Base-by-base conservation (phyloP, 2,888 invertebrate species). In the Parapristionchus giblindavisi region DNA sequence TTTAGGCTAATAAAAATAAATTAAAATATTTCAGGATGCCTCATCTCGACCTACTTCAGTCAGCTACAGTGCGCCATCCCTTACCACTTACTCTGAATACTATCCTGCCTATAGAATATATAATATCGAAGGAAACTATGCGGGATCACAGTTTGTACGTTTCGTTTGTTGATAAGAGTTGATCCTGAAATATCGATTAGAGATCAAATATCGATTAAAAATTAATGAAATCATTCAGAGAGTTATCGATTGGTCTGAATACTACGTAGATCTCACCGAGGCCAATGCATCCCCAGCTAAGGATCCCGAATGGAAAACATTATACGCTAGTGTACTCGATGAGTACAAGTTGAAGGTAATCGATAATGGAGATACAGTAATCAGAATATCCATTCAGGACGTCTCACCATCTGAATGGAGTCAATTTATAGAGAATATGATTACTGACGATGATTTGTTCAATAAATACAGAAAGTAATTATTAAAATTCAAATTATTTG, bases 31-130 rank as follows among this genome's bases (percentile, higher is more conserved):
- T 2, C 56, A 71, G 70, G 70, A 71, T 40, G 38, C 70, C 36
- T 56, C 54, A 21, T 71, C 70, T 27, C 70, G 70, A 27, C 91
- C 94, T 0, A 91, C 91, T 5, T 92, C 91, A 78, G 90, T 94
- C 1, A 92, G 93, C 3, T 94, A 93, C 91, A 93, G 94, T 75
- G 93, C 92, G 0, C 95, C 94, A n/a, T 93, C 93, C 83, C 89
- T 93, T 21, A 94, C 94, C 0, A 89, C 93, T 0, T 94, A 92
- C 84, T 89, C 91, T 0, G 89, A 92, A 84, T 92, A 93, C 77
- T 95, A 97, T 89, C 94, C 97, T 0, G 95, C 95, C 27, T 95
- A 94, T 85, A 92, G 97, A 88, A 94, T 98, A 89, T 98, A 96
- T 89, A 94, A 94, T 85, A 92, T 97, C 4, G 96, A 97, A 87